Evolutionary conservation across 1,140 invertebrate species (phyloP).

Genomic region (Hycleus phaleratus): DNA sequence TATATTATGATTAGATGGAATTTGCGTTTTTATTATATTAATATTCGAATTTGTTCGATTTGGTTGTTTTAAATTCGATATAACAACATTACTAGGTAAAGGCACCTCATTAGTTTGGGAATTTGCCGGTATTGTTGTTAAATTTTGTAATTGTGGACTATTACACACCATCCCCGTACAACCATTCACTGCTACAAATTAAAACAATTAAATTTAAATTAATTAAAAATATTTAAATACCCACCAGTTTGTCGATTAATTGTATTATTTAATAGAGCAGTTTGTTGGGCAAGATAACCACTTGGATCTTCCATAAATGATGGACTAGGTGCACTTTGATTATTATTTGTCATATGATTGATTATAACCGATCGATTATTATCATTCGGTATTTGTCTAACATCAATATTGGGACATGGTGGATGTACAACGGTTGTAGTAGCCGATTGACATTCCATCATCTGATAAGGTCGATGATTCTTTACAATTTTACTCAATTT

Average conservation of each 20-base stretch:
- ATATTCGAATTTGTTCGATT: conserved; percentile 20
- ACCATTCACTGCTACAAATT: conserved; percentile 32
- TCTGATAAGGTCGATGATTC: conserved; percentile 49
- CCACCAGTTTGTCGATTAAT: conserved; percentile 66
- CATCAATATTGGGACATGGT: conserved; percentile 50
- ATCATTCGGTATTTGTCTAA: conserved; percentile 40
- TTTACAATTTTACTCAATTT: conserved; percentile 49
- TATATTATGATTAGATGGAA: conserved; percentile 7
- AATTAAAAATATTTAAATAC: not conserved
- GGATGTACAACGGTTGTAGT: conserved; percentile 1
- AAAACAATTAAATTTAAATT: conserved; percentile 5
- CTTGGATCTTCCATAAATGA: conserved; percentile 84
- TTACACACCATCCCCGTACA: conserved; percentile 39
- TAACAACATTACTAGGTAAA: conserved; percentile 42
- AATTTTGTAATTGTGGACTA: conserved; percentile 29
- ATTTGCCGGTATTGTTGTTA: conserved; percentile 22
- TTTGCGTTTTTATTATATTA: conserved; percentile 11
- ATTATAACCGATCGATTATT: conserved; percentile 36
- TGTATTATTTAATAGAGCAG: conserved; percentile 72
- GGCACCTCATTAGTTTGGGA: conserved; percentile 39
- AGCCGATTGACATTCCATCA: conserved; percentile 26
- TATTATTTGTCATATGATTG: conserved; percentile 36
- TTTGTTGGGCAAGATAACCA: conserved; percentile 80
- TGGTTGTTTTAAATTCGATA: conserved; percentile 27
- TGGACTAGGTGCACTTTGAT: conserved; percentile 42